Evolutionary conservation across 2,888 invertebrate species (phyloP).

Genomic region (Peribatodes rhomboidaria): DNA sequence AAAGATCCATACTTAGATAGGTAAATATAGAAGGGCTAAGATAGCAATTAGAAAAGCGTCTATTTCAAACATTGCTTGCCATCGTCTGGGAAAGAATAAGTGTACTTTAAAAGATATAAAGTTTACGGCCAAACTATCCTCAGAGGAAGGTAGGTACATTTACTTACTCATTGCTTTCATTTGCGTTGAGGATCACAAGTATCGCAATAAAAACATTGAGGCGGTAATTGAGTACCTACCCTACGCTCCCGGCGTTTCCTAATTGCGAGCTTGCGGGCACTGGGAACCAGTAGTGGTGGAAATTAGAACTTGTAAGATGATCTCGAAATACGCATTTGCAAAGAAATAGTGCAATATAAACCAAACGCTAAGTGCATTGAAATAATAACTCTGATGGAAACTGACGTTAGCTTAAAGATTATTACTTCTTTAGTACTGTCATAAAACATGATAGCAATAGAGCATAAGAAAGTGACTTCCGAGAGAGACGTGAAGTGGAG

Average conservation of each 20-base stretch:
- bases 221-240: slow-evolving; percentile 72
- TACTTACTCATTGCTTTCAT: slow-evolving; percentile 43
- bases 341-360: no score
- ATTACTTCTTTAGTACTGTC: no score
- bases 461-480: neutral
- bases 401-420: no score
- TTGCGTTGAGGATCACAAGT: slow-evolving; percentile 63
- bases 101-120: neutral
- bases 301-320: slow-evolving; percentile 3
- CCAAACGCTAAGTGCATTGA: no score
- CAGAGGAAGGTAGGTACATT: slow-evolving; percentile 29
- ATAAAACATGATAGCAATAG: neutral
- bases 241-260: slow-evolving; percentile 78
- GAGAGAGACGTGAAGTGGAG: neutral
- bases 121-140: slow-evolving; percentile 38
- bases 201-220: slow-evolving; percentile 77
- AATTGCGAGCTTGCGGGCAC: slow-evolving; percentile 63
- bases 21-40: no score
- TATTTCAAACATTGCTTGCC: neutral
- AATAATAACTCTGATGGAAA: no score
- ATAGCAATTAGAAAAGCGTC: no score
- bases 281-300: slow-evolving; percentile 13
- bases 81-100: neutral
- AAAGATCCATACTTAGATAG: no score
- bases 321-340: no score